Evolutionary conservation across 2,888 invertebrate species (phyloP).

Genomic region (Keiferia lycopersicella): DNA sequence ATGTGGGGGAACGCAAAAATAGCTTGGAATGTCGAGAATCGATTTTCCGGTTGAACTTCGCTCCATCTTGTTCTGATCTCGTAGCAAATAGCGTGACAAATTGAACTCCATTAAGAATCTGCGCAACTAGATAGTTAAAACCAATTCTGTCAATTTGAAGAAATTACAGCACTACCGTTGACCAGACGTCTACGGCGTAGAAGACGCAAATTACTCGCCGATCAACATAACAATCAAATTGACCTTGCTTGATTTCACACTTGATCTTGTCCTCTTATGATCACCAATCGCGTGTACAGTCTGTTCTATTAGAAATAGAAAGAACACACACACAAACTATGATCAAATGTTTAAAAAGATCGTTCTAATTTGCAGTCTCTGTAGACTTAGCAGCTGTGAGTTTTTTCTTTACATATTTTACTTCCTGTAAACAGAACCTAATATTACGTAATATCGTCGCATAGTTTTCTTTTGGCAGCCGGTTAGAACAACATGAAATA

Average conservation of each 20-base stretch:
- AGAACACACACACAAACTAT: not conserved
- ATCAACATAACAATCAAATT: not conserved
- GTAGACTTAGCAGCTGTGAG: not conserved
- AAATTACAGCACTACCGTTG: not conserved
- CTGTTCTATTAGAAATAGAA: not conserved
- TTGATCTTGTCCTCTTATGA: not conserved
- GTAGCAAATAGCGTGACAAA: slow-evolving; percentile 47
- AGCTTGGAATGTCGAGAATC: slow-evolving; percentile 36
- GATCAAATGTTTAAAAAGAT: too few species aligned
- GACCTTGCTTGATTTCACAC: not conserved
- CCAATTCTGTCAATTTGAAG: slow-evolving; percentile 2
- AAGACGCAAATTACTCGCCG: slow-evolving; percentile 10
- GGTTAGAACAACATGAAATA: slow-evolving; percentile 42
- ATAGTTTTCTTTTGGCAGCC: slow-evolving; percentile 45
- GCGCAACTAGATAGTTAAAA: not conserved
- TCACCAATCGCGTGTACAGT: not conserved
- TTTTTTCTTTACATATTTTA: not conserved
- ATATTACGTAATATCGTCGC: slow-evolving; percentile 36
- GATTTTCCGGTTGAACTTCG: slow-evolving; percentile 54
- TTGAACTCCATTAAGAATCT: slow-evolving; percentile 41
- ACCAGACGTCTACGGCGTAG: slow-evolving; percentile 8
- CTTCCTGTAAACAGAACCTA: slow-evolving; percentile 18
- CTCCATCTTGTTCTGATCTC: slow-evolving; percentile 34
- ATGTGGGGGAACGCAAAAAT: slow-evolving; percentile 34
- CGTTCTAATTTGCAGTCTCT: not conserved